Conservation (phyloP, 1,140 invertebrate species). For the Rhysida immarginata region DNA sequence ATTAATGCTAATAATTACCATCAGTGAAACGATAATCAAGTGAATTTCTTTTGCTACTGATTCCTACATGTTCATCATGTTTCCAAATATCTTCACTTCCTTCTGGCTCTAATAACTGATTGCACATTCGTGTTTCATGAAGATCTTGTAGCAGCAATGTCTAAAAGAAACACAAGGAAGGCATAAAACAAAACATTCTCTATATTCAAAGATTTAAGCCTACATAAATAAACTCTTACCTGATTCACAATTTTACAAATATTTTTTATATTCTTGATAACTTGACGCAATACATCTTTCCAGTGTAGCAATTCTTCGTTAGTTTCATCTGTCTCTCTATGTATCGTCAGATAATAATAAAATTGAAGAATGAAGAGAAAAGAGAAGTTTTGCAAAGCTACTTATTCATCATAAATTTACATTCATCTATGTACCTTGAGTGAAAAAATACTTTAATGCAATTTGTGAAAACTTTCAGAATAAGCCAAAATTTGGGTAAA, state of each 20-base stretch:
- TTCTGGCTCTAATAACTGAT: slow-evolving; percentile 50
- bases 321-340: slow-evolving; percentile 22
- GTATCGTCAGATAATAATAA: not conserved
- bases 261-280: slow-evolving; percentile 39
- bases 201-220: not conserved
- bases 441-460: slow-evolving; percentile 55
- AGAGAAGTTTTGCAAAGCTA: not conserved
- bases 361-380: not conserved
- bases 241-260: slow-evolving; percentile 56
- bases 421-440: slow-evolving; percentile 26
- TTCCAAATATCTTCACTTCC: slow-evolving; percentile 41
- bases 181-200: slow-evolving; percentile 1
- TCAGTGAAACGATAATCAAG: no score
- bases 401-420: not conserved
- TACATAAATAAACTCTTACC: slow-evolving; percentile 19
- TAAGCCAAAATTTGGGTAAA: slow-evolving; percentile 61
- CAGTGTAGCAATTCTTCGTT: slow-evolving; percentile 27
- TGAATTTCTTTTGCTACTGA: no score
- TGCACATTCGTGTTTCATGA: slow-evolving; percentile 52
- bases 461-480: slow-evolving; percentile 43
- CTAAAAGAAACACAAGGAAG: slow-evolving; percentile 15
- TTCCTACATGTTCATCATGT: slow-evolving; percentile 15
- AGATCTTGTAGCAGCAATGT: slow-evolving; percentile 48
- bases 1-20: no score
- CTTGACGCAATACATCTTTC: slow-evolving; percentile 35